Conservation (phyloP, 1,140 invertebrate species). For the Orchestia grillus region DNA sequence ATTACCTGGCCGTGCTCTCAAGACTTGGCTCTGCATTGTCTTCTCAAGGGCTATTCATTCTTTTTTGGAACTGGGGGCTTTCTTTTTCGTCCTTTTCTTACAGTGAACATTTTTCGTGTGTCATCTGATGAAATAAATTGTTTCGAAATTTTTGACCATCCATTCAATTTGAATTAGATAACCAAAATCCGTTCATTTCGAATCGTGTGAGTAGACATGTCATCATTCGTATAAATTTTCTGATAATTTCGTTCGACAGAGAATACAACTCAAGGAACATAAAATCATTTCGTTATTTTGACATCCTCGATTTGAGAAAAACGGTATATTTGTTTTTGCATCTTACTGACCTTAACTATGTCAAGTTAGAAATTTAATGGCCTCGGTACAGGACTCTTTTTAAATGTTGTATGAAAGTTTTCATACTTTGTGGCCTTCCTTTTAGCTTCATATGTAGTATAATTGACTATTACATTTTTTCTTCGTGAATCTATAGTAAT, state of each 20-base stretch:
- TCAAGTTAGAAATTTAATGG: not conserved
- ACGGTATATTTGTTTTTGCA: too few species aligned
- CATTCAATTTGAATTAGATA: not conserved
- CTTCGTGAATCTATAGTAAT: not conserved
- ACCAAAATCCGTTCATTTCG: not conserved
- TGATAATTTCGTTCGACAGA: not conserved
- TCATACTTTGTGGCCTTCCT: not conserved
- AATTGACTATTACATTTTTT: not conserved
- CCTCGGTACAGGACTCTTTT: not conserved
- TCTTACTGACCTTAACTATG: not conserved
- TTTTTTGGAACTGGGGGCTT: too few species aligned
- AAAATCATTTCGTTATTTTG: not conserved
- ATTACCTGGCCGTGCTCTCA: conserved; percentile 19
- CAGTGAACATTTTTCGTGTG: not conserved
- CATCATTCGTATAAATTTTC: not conserved
- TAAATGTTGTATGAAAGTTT: not conserved
- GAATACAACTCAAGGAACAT: not conserved
- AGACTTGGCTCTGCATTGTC: not conserved
- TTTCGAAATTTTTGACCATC: not conserved
- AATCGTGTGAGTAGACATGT: not conserved
- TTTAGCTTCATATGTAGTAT: not conserved
- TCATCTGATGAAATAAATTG: not conserved
- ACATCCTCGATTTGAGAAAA: too few species aligned
- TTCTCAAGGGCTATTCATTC: too few species aligned
- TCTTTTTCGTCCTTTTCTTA: not conserved